Conservation (phyloP, 2,888 invertebrate genomes). For the Megastigmus dorsalis region DNA sequence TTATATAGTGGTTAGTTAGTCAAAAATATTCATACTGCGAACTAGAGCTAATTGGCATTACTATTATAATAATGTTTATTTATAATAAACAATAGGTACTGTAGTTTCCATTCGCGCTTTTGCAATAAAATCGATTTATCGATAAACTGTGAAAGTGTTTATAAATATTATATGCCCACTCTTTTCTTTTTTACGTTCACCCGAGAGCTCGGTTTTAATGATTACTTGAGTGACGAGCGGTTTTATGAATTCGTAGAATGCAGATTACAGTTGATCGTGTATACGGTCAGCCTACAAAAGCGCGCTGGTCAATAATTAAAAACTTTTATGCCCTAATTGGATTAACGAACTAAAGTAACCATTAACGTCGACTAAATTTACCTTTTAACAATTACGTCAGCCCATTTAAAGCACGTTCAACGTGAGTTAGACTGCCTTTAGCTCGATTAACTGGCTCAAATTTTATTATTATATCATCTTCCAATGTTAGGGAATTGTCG, state of each 20-base stretch:
- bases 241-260: conserved; percentile 42
- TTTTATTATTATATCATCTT: conserved; percentile 34
- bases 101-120: no score
- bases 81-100: no score
- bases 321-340: conserved; percentile 29
- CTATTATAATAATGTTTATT: no score
- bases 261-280: conserved; percentile 25
- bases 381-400: conserved; percentile 36
- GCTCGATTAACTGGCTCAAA: conserved; percentile 18
- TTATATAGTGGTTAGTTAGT: no score
- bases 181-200: neutral
- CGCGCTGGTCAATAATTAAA: conserved; percentile 15
- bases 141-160: no score
- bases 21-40: no score
- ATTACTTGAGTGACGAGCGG: conserved; percentile 25
- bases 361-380: conserved; percentile 28
- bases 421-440: conserved; percentile 1
- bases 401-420: neutral
- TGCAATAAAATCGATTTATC: no score
- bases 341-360: conserved; percentile 41
- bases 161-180: no score
- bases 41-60: no score
- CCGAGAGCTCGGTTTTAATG: conserved; percentile 14
- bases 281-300: conserved; percentile 1
- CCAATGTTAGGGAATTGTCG: no score